Percentiles rank a stretch among this genome's conserved stretches.
These are phyloP conservation scores for Clunio marinus DNA, from an alignment of 2,888 invertebrate species.

Conservation along the genomic window DNA sequence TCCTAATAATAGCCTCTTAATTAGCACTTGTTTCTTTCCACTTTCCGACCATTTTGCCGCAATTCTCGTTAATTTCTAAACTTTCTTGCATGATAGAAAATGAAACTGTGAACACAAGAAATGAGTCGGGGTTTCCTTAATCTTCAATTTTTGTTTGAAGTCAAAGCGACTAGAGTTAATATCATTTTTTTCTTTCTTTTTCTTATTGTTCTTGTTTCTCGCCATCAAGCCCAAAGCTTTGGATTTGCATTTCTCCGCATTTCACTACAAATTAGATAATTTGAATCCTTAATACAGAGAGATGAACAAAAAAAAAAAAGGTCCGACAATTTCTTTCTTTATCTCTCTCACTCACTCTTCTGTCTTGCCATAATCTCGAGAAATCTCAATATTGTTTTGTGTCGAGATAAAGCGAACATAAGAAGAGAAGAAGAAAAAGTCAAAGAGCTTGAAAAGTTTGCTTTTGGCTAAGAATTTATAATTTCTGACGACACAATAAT, in stretches of 20 bases:
- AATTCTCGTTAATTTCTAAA: slow-evolving; percentile 23
- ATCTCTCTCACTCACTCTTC: not conserved
- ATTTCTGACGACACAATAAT: slow-evolving; percentile 29
- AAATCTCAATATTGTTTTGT: slow-evolving; percentile 21
- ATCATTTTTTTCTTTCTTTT: no score
- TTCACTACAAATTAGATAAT: slow-evolving; percentile 31
- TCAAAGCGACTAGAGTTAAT: not conserved
- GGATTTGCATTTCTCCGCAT: slow-evolving; percentile 27
- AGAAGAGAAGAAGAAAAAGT: not conserved
- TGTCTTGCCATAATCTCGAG: slow-evolving; percentile 11
- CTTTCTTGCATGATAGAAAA: not conserved
- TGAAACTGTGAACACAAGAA: slow-evolving; percentile 18
- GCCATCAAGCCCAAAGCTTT: no score
- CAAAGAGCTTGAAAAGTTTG: not conserved
- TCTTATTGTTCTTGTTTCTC: no score
- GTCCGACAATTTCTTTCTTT: not conserved
- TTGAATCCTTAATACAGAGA: slow-evolving; percentile 21
- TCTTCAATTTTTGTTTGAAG: slow-evolving; percentile 11
- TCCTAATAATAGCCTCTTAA: slow-evolving; percentile 19
- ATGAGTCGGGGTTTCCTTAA: not conserved
- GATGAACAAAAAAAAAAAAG: not conserved
- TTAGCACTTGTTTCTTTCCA: slow-evolving; percentile 9
- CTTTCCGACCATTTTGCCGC: not conserved
- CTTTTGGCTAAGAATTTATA: slow-evolving; percentile 24
- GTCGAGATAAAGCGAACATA: not conserved